Base-by-base conservation (phyloP, 2,888 invertebrate genomes). In the Chrysina gloriosa region DNA sequence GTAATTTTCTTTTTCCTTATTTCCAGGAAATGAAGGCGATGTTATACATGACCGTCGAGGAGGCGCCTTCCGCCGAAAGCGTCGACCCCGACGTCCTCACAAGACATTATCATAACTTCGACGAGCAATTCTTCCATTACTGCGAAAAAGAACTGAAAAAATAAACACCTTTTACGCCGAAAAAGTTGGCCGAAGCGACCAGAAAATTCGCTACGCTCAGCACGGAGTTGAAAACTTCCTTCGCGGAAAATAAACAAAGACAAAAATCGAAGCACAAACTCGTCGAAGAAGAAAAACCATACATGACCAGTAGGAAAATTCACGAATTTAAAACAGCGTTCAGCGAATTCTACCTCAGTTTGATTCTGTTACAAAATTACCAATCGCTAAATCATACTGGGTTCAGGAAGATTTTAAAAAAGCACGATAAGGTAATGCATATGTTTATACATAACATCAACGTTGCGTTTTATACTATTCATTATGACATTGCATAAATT, bases 91-190 rank as follows among this genome's bases (percentile, higher is more conserved):
- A 91, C 74, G 85, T 89, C 27, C 82, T 92, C 3, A 87, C 88
- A n/a, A 85, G 92, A 9, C 91, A 91, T 79, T 91, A 90, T 82
- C 89, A 89, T 50, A 90, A 91, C 77, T 93, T 94, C 83, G 94
- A 94, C 79, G 95, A 95, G 80, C 88, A 90, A 76, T 95, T 95
- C 79, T 93, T 95, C 80, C 90, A 90, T 74, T 92, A 91, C 77
- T 93, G 93, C 82, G 94, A 95, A 79, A 91, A 90, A 76, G 95
- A 96, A 82, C 84, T 96, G 72, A 89, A 91, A 67, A 95, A 95
- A 95, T 95, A 77, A 95, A 95, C 82, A 92, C 93, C 7, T 96
- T 95, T 82, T 96, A 92, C 79, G 90, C 92, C 61, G 94, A 96
- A 83, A n/a, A 96, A 96, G 83, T 84, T 96, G 77, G 95, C 95